Conservation (phyloP, 2,113 vertebrate species). For the Pyrgilauda ruficollis region DNA sequence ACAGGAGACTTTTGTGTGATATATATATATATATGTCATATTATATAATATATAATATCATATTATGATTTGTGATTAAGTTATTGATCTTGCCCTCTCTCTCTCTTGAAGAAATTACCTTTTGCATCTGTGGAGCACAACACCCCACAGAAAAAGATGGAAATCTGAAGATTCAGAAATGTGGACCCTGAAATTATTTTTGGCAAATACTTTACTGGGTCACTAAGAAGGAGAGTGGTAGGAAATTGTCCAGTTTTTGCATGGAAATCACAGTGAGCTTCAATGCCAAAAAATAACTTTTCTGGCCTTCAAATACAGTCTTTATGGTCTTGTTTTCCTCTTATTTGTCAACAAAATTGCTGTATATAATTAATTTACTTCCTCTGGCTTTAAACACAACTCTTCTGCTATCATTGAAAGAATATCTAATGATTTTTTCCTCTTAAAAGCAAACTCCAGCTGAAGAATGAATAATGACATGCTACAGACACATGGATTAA, state of each 20-base stretch:
- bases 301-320: neutral
- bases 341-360: neutral
- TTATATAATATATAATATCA: neutral
- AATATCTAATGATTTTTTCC: neutral
- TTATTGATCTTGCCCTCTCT: neutral
- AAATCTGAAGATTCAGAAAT: neutral
- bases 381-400: neutral
- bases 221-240: neutral
- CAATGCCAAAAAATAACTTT: neutral
- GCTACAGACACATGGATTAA: neutral
- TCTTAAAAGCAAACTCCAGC: slow-evolving; percentile 9
- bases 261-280: neutral
- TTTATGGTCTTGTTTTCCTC: neutral
- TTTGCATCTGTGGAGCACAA: neutral
- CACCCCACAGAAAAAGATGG: neutral
- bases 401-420: slow-evolving; percentile 41
- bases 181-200: neutral
- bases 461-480: neutral
- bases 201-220: neutral
- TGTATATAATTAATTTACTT: slow-evolving; percentile 29
- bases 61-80: neutral
- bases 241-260: neutral
- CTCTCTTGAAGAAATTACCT: neutral
- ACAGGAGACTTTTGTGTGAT: neutral
- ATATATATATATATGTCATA: no score